phyloP scores from a whole-genome alignment of 2,113 vertebrate genomes.

The Uria lomvia region DNA sequence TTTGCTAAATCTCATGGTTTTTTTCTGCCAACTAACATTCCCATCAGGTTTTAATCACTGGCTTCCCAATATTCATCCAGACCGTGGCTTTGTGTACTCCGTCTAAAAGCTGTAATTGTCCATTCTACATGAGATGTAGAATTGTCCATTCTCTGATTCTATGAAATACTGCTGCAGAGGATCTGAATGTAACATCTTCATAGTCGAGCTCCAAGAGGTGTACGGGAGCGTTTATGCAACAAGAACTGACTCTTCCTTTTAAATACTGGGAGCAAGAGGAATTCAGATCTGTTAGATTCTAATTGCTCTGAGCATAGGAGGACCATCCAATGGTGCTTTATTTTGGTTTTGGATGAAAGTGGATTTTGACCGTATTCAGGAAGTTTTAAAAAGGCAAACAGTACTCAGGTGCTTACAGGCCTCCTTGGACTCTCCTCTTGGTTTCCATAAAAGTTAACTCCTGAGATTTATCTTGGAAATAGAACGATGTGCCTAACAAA shows the following conservation, averaged over 20 bases:
- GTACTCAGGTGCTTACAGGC: conserved; percentile 54
- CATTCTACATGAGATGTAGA: background rate
- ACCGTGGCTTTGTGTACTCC: background rate
- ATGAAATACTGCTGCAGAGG: background rate
- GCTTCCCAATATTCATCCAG: background rate
- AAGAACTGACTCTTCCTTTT: conserved; percentile 27
- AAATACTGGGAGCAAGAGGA: background rate
- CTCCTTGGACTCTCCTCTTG: conserved; percentile 57
- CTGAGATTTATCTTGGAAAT: conserved; percentile 70
- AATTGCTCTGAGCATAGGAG: conserved; percentile 60
- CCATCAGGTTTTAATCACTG: background rate
- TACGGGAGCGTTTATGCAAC: background rate
- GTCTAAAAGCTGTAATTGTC: background rate
- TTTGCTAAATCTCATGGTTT: background rate
- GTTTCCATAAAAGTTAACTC: conserved; percentile 68
- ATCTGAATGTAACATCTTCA: background rate
- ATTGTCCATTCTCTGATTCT: background rate
- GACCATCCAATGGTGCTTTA: conserved; percentile 30
- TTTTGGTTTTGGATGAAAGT: conserved; percentile 65
- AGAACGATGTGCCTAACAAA: conserved; percentile 62
- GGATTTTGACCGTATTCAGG: conserved; percentile 58
- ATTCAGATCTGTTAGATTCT: conserved; percentile 34
- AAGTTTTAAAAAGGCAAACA: conserved; percentile 63
- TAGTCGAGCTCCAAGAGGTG: background rate
- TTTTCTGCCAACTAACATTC: background rate